phyloP scores from a whole-genome alignment of 2,797 vertebrate genomes.

The Ara ararauna region DNA sequence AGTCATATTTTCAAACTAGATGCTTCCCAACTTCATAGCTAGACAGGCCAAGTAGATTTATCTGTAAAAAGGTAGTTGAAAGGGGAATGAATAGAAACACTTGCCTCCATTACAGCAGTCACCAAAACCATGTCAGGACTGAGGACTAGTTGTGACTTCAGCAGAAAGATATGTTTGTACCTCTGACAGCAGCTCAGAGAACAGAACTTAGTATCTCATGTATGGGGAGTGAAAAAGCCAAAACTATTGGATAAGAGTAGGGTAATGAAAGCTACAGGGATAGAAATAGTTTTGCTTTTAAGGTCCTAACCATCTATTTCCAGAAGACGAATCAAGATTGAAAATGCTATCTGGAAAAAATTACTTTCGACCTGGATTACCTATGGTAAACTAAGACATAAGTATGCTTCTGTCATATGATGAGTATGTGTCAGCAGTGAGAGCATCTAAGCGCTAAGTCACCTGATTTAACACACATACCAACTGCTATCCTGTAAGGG shows the following conservation, averaged over 20 bases:
- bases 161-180: background rate
- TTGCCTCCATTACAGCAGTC: background rate
- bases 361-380: background rate
- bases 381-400: background rate
- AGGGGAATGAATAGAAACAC: background rate
- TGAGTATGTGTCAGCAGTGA: background rate
- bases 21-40: background rate
- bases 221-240: background rate
- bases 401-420: background rate
- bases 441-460: background rate
- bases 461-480: conserved; percentile 1
- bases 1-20: background rate
- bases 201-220: background rate
- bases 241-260: background rate
- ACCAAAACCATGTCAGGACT: background rate
- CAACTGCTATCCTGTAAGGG: background rate
- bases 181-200: background rate
- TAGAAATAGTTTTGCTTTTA: background rate
- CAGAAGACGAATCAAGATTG: background rate
- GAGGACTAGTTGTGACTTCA: background rate
- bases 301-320: background rate
- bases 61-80: background rate
- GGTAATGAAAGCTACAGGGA: background rate
- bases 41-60: background rate
- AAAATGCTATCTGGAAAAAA: background rate